Percentiles rank a stretch among this genome's conserved stretches.
Evolutionary conservation across 2,113 vertebrate species (phyloP).

Genomic region (Saccopteryx leptura): DNA sequence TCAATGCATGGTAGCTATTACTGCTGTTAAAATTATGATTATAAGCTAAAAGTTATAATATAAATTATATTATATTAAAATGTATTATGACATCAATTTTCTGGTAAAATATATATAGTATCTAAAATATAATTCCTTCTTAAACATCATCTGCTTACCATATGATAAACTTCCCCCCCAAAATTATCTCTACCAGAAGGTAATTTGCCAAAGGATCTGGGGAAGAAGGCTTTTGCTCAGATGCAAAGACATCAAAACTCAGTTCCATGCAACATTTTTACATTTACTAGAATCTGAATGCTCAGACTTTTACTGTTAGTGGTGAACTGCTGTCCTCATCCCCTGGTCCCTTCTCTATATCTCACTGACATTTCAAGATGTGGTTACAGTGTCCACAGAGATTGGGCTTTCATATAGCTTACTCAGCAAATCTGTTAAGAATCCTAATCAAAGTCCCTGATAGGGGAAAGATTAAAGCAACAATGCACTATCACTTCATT

Average conservation of each 20-base stretch:
- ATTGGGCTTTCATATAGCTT: background rate
- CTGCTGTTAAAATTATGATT: background rate
- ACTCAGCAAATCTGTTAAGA: conserved; percentile 1
- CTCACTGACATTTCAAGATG: conserved; percentile 21
- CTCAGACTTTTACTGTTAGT: background rate
- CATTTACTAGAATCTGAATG: background rate
- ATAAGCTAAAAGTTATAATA: conserved; percentile 7
- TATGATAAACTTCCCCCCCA: background rate
- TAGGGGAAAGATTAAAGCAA: background rate
- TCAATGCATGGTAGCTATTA: background rate
- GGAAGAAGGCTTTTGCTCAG: background rate
- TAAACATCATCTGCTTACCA: background rate
- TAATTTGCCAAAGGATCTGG: background rate
- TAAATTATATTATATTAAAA: background rate
- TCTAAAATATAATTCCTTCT: conserved; percentile 25
- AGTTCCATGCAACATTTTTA: conserved; percentile 24
- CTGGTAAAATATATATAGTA: background rate
- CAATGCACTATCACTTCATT: background rate
- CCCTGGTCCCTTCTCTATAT: background rate
- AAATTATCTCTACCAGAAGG: background rate
- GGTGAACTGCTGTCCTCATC: background rate
- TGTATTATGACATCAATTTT: background rate
- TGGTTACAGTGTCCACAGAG: background rate
- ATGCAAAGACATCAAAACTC: background rate
- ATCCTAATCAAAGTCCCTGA: conserved; percentile 20